These are phyloP conservation scores for Mirounga angustirostris DNA, from an alignment of 2,113 vertebrate species.

Conservation along the genomic window DNA sequence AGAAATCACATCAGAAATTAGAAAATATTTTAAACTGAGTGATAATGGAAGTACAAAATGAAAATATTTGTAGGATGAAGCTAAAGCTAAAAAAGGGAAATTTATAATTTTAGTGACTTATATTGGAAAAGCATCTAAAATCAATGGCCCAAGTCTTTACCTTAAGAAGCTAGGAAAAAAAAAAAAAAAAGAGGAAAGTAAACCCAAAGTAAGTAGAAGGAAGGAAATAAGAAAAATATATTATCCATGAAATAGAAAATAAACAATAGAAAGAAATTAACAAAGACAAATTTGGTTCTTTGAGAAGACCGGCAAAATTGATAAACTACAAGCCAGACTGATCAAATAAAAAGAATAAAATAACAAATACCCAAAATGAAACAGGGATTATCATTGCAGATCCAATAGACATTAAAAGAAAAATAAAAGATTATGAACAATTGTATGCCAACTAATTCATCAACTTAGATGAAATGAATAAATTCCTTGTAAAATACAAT, in stretches of 20 bases:
- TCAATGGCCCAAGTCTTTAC: background rate
- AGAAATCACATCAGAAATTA: background rate
- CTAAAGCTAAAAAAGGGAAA: background rate
- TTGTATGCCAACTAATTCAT: background rate
- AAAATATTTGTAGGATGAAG: background rate
- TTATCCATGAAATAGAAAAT: background rate
- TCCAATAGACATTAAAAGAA: background rate
- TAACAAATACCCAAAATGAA: background rate
- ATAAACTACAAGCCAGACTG: background rate
- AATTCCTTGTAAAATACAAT: background rate
- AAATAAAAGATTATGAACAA: background rate
- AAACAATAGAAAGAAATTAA: background rate
- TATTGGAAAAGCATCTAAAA: background rate
- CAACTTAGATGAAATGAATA: constrained; percentile 1
- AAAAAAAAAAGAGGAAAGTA: background rate
- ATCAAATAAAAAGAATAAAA: background rate
- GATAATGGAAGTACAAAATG: background rate
- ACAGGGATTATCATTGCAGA: background rate
- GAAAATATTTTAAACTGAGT: background rate
- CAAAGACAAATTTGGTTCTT: background rate
- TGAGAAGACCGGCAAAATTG: background rate
- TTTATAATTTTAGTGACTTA: background rate
- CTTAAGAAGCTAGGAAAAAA: background rate
- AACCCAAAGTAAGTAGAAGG: background rate
- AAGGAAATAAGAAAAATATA: background rate